phyloP scores from a whole-genome alignment of 1,140 invertebrate genomes.

The Anoplolepis gracilipes region DNA sequence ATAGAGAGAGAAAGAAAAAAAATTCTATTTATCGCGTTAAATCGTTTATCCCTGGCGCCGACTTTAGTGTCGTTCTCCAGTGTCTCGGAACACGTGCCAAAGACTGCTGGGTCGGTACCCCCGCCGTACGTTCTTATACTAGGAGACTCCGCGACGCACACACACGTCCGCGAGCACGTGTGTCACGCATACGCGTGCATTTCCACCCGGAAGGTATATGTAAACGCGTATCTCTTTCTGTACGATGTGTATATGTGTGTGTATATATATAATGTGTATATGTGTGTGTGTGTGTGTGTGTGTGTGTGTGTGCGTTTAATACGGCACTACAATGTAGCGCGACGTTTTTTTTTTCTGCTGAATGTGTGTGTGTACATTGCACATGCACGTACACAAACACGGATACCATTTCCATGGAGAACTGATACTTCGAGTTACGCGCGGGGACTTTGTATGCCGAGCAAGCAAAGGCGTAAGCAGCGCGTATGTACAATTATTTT shows the following conservation, averaged over 20 bases:
- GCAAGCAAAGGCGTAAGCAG: conserved; percentile 37
- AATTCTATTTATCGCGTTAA: not conserved
- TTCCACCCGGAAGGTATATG: not conserved
- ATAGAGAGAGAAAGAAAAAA: not conserved
- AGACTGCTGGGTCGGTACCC: conserved; percentile 77
- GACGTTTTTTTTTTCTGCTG: not conserved
- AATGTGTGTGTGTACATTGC: not conserved
- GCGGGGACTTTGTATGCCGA: not conserved
- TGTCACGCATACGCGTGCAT: not conserved
- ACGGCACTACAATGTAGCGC: not conserved
- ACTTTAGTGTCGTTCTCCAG: conserved; percentile 9
- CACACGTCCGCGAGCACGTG: not conserved
- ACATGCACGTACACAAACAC: not conserved
- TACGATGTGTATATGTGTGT: not conserved
- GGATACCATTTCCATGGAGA: conserved; percentile 17
- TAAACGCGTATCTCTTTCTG: not conserved
- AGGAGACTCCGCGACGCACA: not conserved
- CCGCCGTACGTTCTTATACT: conserved; percentile 71
- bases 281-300: not conserved
- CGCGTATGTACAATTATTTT: not conserved
- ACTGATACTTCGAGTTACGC: not conserved
- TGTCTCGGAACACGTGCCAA: conserved; percentile 71
- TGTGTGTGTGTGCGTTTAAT: not conserved
- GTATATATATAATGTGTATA: no score
- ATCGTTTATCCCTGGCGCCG: not conserved